These are phyloP conservation scores for Eilema griseolum DNA, from an alignment of 2,888 invertebrate species.

Conservation along the genomic window DNA sequence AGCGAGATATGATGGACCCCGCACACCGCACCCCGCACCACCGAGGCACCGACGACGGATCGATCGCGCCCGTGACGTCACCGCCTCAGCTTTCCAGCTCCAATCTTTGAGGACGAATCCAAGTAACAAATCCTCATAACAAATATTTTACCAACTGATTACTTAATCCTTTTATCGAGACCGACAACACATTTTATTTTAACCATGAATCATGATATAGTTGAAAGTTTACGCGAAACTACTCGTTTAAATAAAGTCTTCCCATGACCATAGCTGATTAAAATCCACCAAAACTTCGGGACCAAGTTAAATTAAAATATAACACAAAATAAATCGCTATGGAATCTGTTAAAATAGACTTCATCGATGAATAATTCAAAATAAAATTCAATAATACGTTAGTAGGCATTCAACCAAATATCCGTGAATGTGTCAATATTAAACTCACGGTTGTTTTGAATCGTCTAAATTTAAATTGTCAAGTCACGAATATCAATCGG, in stretches of 20 bases:
- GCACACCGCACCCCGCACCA: conserved; percentile 41
- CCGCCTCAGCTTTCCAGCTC: conserved; percentile 74
- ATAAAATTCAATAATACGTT: background rate
- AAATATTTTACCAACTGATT: conserved; percentile 50
- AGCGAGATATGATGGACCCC: conserved; percentile 54
- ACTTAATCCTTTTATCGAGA: conserved; percentile 24
- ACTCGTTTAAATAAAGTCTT: background rate
- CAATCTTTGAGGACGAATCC: conserved; percentile 57
- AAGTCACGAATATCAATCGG: conserved; percentile 17
- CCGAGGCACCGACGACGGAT: conserved; percentile 55
- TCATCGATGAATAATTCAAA: background rate
- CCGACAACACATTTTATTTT: conserved; percentile 16
- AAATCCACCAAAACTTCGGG: background rate
- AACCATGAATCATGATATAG: background rate
- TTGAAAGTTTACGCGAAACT: background rate
- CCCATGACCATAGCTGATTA: background rate
- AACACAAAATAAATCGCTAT: background rate
- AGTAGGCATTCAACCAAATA: background rate
- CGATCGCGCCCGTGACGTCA: conserved; percentile 83
- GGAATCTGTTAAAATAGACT: background rate
- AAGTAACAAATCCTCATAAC: conserved; percentile 33
- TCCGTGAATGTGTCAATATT: background rate
- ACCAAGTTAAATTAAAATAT: background rate
- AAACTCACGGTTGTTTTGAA: conserved; percentile 8
- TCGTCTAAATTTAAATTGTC: conserved; percentile 9